A percentile compares a stretch with the other conserved stretches of the same genome.
These are phyloP conservation scores for Porphyrio hochstetteri DNA, from an alignment of 2,113 vertebrate species.

Conservation along the genomic window DNA sequence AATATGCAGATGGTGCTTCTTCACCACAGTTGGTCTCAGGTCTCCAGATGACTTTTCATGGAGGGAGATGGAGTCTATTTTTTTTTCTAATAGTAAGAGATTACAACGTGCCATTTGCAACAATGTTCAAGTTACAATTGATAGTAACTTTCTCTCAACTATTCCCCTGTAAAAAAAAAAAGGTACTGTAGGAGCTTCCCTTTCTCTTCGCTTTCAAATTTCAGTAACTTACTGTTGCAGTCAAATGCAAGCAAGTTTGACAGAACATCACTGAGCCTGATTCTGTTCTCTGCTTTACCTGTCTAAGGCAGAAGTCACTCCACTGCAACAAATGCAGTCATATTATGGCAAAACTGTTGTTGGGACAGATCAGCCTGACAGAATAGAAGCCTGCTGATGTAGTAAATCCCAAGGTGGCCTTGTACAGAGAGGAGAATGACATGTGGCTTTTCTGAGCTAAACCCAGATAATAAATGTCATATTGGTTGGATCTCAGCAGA, in stretches of 20 bases:
- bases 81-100: not conserved
- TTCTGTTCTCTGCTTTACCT: not conserved
- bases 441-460: not conserved
- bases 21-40: not conserved
- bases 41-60: not conserved
- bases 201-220: not conserved
- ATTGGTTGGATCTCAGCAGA: not conserved
- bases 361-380: not conserved
- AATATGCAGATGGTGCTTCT: not conserved
- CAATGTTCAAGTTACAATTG: not conserved
- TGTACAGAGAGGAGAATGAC: not conserved
- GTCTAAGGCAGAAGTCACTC: not conserved
- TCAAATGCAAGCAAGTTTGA: not conserved
- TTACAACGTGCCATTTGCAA: not conserved
- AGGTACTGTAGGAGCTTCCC: not conserved
- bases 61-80: not conserved
- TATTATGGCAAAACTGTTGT: not conserved
- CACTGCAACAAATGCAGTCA: not conserved
- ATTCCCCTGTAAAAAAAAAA: not conserved
- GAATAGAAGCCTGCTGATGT: not conserved
- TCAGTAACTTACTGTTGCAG: not conserved
- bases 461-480: not conserved
- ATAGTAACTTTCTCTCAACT: not conserved
- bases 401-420: not conserved
- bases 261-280: not conserved